Evolutionary conservation across 2,113 vertebrate species (phyloP), one percentile per base, ranked within the genome.

Genomic region (Calyptommatus sinebrachiatus): DNA sequence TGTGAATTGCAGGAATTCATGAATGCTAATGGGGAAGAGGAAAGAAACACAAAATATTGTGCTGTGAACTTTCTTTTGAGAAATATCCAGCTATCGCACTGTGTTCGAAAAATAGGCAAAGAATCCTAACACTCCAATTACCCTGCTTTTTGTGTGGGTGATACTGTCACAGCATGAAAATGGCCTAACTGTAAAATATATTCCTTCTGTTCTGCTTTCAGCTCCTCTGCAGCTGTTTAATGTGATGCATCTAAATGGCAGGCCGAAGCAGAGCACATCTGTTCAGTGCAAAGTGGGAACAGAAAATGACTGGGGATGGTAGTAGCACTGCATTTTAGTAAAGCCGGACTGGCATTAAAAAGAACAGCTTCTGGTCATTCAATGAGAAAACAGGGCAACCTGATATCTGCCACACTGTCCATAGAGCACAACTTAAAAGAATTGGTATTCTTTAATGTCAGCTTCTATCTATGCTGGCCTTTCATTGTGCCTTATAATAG

Each of bases 391-490:
- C 69, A 66, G 83, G 81, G 26, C 57, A 83, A 18, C 1, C 35
- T 79, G 28, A 1, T 46, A 45, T 41, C 82, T 62, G 35, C 8
- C 11, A 73, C 12, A 45, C 29, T 50, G n/a, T 48, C 35, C 28
- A 10, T 1, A 5, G 16, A 31, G 9, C 28, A 63, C 5, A 4
- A 72, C 2, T 69, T 82, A 41, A 41, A n/a, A 41, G 35, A 74
- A 85, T 48, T 72, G 69, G 21, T 76, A 48, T 50, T 70, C 26
- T 71, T 8, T 2, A 20, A 0, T 5, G 48, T 74, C 82, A 48
- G 2, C 1, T 53, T 65, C 79, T 11, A 31, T 46, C 20, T 16
- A 11, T 0, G 0, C 21, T 31, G 0, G 0, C 35, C 45, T 77
- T 63, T 73, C 79, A 46, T 28, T 72, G 35, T 67, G 12, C 35